A percentile compares a stretch with the other conserved stretches of the same genome.
phyloP scores from a whole-genome alignment of 1,140 invertebrate species.

The Halesus radiatus region DNA sequence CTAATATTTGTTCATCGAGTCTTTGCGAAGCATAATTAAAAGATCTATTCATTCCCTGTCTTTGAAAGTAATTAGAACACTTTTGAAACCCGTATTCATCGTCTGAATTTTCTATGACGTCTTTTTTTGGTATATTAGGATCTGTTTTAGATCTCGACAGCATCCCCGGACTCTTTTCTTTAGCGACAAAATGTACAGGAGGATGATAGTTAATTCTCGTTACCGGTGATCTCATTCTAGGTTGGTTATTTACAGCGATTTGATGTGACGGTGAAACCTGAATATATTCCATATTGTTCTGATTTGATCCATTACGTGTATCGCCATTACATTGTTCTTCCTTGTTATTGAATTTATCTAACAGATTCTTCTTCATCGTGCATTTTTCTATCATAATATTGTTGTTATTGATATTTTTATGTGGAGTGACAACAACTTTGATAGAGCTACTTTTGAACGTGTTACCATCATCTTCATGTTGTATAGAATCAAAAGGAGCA shows the following conservation, averaged over 20 bases:
- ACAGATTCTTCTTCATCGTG: conserved; percentile 50
- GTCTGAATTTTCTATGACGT: conserved; percentile 16
- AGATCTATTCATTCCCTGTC: conserved; percentile 68
- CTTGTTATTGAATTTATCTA: conserved; percentile 43
- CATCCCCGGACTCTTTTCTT: conserved; percentile 20
- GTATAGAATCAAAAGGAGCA: conserved; percentile 60
- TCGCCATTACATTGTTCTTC: conserved; percentile 18
- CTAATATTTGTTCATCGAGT: conserved; percentile 68
- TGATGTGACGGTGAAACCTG: conserved; percentile 67
- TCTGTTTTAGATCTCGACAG: conserved; percentile 15
- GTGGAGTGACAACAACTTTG: conserved; percentile 49
- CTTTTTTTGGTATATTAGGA: conserved; percentile 29
- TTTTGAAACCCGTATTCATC: conserved; percentile 39
- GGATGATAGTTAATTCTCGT: conserved; percentile 60
- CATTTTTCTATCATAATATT: conserved; percentile 50
- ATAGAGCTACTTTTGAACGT: conserved; percentile 7
- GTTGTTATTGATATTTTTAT: conserved; percentile 55
- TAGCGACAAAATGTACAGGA: conserved; percentile 44
- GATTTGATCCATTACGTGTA: not conserved
- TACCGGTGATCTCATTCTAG: conserved; percentile 67
- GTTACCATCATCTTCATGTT: conserved; percentile 56
- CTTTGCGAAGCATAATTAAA: conserved; percentile 66
- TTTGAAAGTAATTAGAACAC: conserved; percentile 61
- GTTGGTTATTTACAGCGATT: conserved; percentile 68
- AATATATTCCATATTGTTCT: conserved; percentile 66